Percentiles rank a stretch among this genome's conserved stretches.
These are phyloP conservation scores for Gnathonemus echidnorhynchus DNA, from an alignment of 2,113 vertebrate species.

Conservation along the genomic window DNA sequence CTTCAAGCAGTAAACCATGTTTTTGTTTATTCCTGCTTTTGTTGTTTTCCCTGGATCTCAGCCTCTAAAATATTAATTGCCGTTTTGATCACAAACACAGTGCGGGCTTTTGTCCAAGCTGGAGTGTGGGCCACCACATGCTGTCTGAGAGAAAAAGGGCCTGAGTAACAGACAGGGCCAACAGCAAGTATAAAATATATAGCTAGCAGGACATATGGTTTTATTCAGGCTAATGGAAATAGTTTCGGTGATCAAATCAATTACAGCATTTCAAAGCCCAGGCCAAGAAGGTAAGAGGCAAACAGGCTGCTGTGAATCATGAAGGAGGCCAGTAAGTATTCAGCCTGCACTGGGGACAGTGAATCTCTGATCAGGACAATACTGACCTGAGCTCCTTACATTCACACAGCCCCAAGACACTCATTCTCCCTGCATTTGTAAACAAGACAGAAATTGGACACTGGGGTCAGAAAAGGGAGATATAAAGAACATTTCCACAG, in stretches of 20 bases:
- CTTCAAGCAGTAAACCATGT: constrained; percentile 55
- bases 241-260: constrained; percentile 42
- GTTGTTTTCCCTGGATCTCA: constrained; percentile 56
- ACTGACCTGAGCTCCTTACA: background rate
- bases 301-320: background rate
- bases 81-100: constrained; percentile 57
- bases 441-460: background rate
- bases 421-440: background rate
- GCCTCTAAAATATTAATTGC: constrained; percentile 65
- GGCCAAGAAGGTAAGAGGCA: constrained; percentile 16
- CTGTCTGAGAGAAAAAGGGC: constrained; percentile 33
- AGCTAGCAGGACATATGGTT: constrained; percentile 33
- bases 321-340: constrained; percentile 8
- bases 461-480: background rate
- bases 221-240: constrained; percentile 36
- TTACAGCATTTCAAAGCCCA: constrained; percentile 26
- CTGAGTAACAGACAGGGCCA: background rate
- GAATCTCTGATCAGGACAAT: background rate
- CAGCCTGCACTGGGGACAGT: background rate
- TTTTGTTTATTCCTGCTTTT: constrained; percentile 58
- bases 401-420: background rate
- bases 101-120: constrained; percentile 37
- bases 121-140: constrained; percentile 55
- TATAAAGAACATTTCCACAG: background rate
- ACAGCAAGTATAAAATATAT: constrained; percentile 25